phyloP scores from a whole-genome alignment of 2,113 vertebrate species.

The Herpailurus yagouaroundi region DNA sequence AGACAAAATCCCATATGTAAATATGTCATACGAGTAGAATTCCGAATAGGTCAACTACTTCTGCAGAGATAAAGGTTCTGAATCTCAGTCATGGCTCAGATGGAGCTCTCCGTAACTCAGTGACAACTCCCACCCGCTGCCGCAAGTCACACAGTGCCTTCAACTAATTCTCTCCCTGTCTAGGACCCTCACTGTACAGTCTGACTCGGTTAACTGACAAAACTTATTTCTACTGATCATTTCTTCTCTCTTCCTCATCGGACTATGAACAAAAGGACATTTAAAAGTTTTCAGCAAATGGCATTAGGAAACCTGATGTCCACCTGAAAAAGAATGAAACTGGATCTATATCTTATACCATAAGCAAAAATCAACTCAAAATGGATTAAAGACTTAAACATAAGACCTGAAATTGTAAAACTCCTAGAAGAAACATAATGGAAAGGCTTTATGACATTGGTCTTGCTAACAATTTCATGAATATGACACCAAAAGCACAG shows the following conservation, averaged over 20 bases:
- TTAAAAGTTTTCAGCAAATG: neutral
- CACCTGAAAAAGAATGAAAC: neutral
- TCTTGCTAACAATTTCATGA: neutral
- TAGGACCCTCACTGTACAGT: neutral
- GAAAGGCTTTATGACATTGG: neutral
- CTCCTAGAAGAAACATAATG: neutral
- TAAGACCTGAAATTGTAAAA: slow-evolving; percentile 8
- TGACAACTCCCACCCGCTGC: neutral
- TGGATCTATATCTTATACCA: neutral
- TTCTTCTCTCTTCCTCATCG: neutral
- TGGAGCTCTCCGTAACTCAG: neutral
- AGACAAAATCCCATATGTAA: neutral
- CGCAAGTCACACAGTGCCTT: neutral
- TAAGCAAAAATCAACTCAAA: neutral
- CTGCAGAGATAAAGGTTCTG: neutral
- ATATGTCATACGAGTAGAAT: neutral
- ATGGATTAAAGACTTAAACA: neutral
- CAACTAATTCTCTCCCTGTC: neutral
- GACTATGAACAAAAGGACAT: neutral
- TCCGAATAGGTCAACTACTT: neutral
- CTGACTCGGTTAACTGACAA: neutral
- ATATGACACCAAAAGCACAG: neutral
- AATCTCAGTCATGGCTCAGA: neutral
- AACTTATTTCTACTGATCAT: neutral
- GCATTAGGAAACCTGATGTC: neutral